Conservation (phyloP, 2,797 vertebrate genomes). For the Menidia menidia region DNA sequence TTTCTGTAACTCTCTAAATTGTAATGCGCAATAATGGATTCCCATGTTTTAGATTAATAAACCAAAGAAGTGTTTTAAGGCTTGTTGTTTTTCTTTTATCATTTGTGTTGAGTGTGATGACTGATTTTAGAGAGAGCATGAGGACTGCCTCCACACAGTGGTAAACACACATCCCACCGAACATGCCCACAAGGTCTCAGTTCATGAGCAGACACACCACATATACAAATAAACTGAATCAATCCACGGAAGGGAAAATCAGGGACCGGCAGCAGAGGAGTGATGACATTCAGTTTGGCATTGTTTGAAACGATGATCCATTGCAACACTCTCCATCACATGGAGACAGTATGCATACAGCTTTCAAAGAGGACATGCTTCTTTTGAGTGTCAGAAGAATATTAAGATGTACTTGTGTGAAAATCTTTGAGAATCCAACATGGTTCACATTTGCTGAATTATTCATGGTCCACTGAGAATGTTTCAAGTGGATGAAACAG, state of each 20-base stretch:
- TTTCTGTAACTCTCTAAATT: too few species aligned
- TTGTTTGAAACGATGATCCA: constrained; percentile 5
- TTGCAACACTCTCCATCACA: not conserved
- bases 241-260: constrained; percentile 9
- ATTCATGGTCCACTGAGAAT: constrained; percentile 33
- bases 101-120: constrained; percentile 40
- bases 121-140: constrained; percentile 63
- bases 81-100: constrained; percentile 4
- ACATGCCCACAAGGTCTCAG: constrained; percentile 42
- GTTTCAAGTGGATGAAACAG: constrained; percentile 16
- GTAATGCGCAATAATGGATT: not conserved
- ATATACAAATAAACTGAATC: constrained; percentile 16
- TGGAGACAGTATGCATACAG: not conserved
- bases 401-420: constrained; percentile 13
- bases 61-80: constrained; percentile 18
- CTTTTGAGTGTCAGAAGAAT: constrained; percentile 9
- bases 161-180: constrained; percentile 64
- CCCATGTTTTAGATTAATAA: constrained; percentile 27
- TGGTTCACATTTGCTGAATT: constrained; percentile 35
- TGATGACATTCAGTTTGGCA: constrained; percentile 4
- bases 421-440: constrained; percentile 20
- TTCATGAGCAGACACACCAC: constrained; percentile 35
- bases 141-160: constrained; percentile 63
- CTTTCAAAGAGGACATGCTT: constrained; percentile 1
- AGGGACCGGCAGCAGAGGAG: not conserved